Evolutionary conservation across 1,140 invertebrate genomes (phyloP), one percentile per base, ranked within the genome.

Genomic region (Triops longicaudatus): DNA sequence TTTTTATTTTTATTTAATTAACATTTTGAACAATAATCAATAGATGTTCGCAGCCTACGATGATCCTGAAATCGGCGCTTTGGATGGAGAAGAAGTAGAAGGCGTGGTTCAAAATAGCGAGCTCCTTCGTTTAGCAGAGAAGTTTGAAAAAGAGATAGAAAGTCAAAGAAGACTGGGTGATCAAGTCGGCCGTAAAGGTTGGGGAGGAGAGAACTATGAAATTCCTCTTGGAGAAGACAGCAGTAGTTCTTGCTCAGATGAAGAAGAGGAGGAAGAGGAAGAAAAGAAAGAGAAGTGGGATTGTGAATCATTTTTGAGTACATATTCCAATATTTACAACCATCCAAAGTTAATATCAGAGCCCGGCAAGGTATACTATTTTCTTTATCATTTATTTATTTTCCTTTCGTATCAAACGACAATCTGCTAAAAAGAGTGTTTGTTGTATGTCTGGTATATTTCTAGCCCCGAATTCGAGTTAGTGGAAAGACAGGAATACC

Each of bases 41-140:
- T 81, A 93, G 91, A 88, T 95, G 85, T 95, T 91, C 85, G 90
- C 89, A 26, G 88, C 88, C 77, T 98, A 98, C 82, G 92, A 96
- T 82, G 95, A 98, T 78, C 90, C 88, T 31, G 94, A 97, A 85
- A 91, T 98, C 74, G 96, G 95, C 5, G 90, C 94, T 22, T 83
- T 97, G 27, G 93, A 96, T 80, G 87, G 90, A 80, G 94, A 97
- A 80, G 94, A 97, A 82, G 95, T 97, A 71, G 94, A 96, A 82
- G 95, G 94, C 5, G 87, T 88, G 22, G 86, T 89, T 74, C 87
- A 89, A 27, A 90, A 91, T 79, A 86, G 90, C 10, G 83, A 91
- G 78, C 83, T 95, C 9, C 82, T 92, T 43, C 81, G 86, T 75
- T 86, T 84, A 76, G 84, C 86, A 14, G 83, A 89, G 75, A 87